Conservation (phyloP, 2,113 vertebrate genomes). For the Fulica atra region DNA sequence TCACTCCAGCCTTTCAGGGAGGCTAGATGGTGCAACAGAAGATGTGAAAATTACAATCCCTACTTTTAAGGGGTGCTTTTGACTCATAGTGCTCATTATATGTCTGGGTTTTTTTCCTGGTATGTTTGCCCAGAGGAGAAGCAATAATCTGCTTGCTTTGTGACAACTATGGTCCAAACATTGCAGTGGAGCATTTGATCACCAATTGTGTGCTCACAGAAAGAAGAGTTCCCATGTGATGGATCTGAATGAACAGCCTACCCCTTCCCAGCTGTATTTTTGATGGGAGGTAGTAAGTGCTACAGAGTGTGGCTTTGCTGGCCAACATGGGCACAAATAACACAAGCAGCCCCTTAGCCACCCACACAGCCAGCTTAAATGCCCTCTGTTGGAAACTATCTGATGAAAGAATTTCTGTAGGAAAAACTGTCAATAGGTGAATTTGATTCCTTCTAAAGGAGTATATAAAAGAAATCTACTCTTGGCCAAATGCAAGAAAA, state of each 20-base stretch:
- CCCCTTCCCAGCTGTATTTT: background rate
- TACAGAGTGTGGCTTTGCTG: background rate
- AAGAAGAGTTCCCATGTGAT: background rate
- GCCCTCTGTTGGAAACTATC: background rate
- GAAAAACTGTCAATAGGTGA: background rate
- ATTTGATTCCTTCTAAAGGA: background rate
- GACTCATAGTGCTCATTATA: background rate
- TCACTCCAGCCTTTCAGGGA: background rate
- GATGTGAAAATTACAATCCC: background rate
- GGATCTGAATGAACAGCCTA: background rate
- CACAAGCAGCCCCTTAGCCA: background rate
- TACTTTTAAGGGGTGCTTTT: background rate
- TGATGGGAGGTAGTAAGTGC: background rate
- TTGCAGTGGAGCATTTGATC: background rate
- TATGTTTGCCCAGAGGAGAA: background rate
- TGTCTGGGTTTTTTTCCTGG: background rate
- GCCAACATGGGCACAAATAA: background rate
- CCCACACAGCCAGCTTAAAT: background rate
- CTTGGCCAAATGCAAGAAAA: slow-evolving; percentile 21
- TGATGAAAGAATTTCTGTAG: background rate
- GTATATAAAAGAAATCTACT: background rate
- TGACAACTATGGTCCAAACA: background rate
- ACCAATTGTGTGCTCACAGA: background rate
- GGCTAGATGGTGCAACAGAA: background rate
- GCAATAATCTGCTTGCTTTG: background rate